These are phyloP conservation scores for Eubucco bourcierii DNA, from an alignment of 2,113 vertebrate genomes.

Conservation along the genomic window DNA sequence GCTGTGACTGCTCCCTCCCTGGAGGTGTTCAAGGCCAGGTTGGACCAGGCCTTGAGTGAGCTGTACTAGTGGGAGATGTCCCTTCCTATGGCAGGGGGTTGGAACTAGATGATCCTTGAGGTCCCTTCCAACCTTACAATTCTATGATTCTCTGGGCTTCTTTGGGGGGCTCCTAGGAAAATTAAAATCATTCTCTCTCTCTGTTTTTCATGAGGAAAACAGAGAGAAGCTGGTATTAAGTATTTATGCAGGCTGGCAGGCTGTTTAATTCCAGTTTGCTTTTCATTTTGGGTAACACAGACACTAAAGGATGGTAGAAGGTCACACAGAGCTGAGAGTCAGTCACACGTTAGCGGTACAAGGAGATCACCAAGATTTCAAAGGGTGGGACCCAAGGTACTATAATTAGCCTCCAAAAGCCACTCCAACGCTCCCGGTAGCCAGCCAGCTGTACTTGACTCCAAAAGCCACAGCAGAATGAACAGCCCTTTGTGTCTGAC, in stretches of 20 bases:
- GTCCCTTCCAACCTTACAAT: too few species aligned
- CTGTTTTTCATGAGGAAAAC: accelerated
- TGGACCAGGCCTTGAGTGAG: too few species aligned
- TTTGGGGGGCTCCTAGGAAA: background rate
- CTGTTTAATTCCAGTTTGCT: accelerated
- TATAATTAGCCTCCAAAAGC: slow-evolving; percentile 28
- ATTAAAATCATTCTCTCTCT: accelerated
- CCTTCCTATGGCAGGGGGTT: too few species aligned
- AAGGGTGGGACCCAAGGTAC: background rate
- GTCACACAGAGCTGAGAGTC: background rate
- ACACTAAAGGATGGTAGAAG: background rate
- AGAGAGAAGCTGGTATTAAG: accelerated
- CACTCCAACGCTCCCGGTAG: background rate
- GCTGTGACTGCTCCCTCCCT: too few species aligned
- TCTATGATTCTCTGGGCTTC: background rate
- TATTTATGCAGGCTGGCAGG: background rate
- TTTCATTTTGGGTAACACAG: background rate
- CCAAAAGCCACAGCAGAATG: background rate
- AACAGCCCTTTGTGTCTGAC: background rate
- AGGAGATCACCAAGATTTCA: background rate
- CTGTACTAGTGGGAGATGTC: too few species aligned
- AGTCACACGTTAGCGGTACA: accelerated
- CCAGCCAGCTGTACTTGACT: background rate
- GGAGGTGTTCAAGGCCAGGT: too few species aligned
- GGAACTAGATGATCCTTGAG: too few species aligned